phyloP scores from a whole-genome alignment of 1,140 invertebrate genomes.

The Apis laboriosa region DNA sequence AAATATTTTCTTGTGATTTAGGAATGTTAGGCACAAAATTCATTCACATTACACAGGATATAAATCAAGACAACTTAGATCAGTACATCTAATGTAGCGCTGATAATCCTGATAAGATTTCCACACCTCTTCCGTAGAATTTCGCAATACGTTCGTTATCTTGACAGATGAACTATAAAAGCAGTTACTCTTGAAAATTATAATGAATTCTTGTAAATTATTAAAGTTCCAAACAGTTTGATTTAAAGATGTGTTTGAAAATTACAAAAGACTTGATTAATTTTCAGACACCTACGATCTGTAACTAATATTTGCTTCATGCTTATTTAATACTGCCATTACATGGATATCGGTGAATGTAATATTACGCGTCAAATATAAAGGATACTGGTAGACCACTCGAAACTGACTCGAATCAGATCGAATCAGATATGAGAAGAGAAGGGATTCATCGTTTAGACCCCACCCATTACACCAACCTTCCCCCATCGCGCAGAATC shows the following conservation, averaged over 20 bases:
- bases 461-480: slow-evolving; percentile 43
- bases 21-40: slow-evolving; percentile 6
- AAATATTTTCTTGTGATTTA: slow-evolving; percentile 15
- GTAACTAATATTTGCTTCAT: background rate
- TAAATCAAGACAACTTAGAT: background rate
- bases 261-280: too few species aligned
- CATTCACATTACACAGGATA: background rate
- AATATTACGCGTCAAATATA: slow-evolving; percentile 16
- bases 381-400: slow-evolving; percentile 26
- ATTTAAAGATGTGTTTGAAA: background rate
- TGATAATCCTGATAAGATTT: slow-evolving; percentile 37
- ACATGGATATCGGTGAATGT: slow-evolving; percentile 6
- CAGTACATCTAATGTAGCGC: background rate
- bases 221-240: too few species aligned
- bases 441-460: slow-evolving; percentile 45
- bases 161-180: slow-evolving; percentile 33
- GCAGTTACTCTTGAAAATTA: background rate
- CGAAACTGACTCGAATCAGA: slow-evolving; percentile 41
- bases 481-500: slow-evolving; percentile 46
- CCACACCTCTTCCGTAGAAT: slow-evolving; percentile 15
- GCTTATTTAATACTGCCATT: slow-evolving; percentile 24
- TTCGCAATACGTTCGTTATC: slow-evolving; percentile 31
- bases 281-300: background rate
- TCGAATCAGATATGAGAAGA: slow-evolving; percentile 46
- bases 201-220: background rate